Evolutionary conservation across 1,140 invertebrate genomes (phyloP).

Genomic region (Nylanderia fulva): DNA sequence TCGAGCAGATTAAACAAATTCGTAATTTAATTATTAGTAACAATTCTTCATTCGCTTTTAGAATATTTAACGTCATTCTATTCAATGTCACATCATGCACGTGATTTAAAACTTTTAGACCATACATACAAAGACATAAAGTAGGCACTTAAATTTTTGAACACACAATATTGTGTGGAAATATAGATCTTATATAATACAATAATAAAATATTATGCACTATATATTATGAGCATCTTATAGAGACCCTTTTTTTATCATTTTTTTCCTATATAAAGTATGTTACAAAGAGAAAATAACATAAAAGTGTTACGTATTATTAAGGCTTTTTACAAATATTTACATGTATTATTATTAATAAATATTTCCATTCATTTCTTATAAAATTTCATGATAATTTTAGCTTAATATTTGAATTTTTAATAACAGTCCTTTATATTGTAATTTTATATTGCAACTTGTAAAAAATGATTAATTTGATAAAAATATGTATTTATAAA

Average conservation of each 20-base stretch:
- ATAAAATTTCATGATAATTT: not conserved
- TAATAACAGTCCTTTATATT: not conserved
- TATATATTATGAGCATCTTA: conserved; percentile 1
- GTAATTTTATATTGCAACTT: not conserved
- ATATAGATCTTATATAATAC: conserved; percentile 34
- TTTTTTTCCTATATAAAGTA: not conserved
- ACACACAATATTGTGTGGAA: not conserved
- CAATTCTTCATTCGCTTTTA: conserved; percentile 22
- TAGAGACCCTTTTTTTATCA: not conserved
- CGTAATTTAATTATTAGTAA: conserved; percentile 42
- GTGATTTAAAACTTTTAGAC: conserved; percentile 4
- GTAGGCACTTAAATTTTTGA: not conserved
- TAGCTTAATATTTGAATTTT: not conserved
- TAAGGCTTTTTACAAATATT: not conserved
- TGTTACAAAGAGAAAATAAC: not conserved
- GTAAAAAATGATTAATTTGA: not conserved
- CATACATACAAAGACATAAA: not conserved
- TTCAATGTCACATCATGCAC: conserved; percentile 25
- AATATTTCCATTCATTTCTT: not conserved
- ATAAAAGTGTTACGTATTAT: conserved; percentile 1
- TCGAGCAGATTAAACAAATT: conserved; percentile 27
- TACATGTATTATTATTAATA: conserved; percentile 31
- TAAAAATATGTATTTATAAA: not conserved
- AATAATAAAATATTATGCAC: conserved; percentile 5
- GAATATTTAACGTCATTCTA: conserved; percentile 1